Evolutionary conservation across 2,113 vertebrate species (phyloP).

Genomic region (Taurulus bubalis): DNA sequence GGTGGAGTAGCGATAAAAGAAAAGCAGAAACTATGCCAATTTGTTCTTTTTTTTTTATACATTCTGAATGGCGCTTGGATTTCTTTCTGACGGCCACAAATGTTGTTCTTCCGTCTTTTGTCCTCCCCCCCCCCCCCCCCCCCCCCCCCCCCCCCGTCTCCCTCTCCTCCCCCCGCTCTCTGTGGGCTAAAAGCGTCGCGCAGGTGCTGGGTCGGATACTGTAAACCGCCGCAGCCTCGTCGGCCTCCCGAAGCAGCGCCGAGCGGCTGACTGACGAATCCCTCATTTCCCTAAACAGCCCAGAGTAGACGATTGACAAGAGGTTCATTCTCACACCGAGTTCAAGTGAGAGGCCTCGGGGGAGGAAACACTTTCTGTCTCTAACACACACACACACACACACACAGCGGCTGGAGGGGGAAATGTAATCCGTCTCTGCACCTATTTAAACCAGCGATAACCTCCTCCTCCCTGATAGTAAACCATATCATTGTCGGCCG

Average conservation of each 20-base stretch:
- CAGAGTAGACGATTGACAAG: constrained; percentile 77
- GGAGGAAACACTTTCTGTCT: constrained; percentile 74
- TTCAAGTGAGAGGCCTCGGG: constrained; percentile 75
- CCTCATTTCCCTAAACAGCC: constrained; percentile 76
- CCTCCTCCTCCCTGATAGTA: background rate
- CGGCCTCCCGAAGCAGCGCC: constrained; percentile 23
- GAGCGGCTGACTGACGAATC: constrained; percentile 67
- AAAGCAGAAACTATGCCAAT: constrained; percentile 66
- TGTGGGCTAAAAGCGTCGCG: constrained; percentile 53
- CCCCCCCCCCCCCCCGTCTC: background rate
- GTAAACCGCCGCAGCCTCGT: constrained; percentile 53
- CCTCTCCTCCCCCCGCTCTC: constrained; percentile 8
- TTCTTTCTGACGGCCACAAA: constrained; percentile 70
- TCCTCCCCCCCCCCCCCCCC: constrained; percentile 1
- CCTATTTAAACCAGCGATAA: constrained; percentile 31
- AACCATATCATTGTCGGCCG: background rate
- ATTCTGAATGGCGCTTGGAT: constrained; percentile 55
- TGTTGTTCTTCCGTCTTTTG: constrained; percentile 66
- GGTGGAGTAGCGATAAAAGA: constrained; percentile 67
- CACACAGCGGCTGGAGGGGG: constrained; percentile 52
- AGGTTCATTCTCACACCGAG: constrained; percentile 76
- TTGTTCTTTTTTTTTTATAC: constrained; percentile 56
- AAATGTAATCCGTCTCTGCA: constrained; percentile 56
- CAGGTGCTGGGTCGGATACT: constrained; percentile 72
- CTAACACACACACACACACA: constrained; percentile 48